Evolutionary conservation across 2,113 vertebrate genomes (phyloP), one percentile per base, ranked within the genome.

Genomic region (Seriola quinqueradiata): DNA sequence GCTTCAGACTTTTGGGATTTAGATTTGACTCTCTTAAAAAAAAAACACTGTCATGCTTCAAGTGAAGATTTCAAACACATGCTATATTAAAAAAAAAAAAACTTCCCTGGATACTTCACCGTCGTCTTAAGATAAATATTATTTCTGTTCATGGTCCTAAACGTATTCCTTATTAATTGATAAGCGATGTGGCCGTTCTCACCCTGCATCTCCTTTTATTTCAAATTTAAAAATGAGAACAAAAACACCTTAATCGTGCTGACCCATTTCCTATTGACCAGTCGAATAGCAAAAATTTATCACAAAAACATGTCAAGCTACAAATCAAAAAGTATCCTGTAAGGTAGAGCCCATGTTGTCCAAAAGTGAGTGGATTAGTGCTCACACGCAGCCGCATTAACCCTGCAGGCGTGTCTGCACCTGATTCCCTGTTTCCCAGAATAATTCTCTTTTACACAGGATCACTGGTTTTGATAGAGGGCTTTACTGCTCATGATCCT

Each of bases 341-440:
- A 36, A 36, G 1, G 4, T 36, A 6, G 4, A 4, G 34, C 34
- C 34, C 34, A 3, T 52, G 6, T 21, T 52, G 19, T 23, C 21
- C 1, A n/a, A 5, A 36, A 61, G 11, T 34, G 34, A 19, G 32
- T 61, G 11, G 42, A 46, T 60, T 16, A 28, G 42, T 50, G 19
- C 16, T n/a, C 65, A 65, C 34, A 13, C 23, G 42, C 66, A 70
- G 78, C 55, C 58, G 54, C 60, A 32, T 4, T 1, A 69, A 64
- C 59, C 1, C 79, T 25, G 19, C 34, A 19, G 60, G 25, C 55
- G 36, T 58, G 17, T 63, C 5, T 78, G 64, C 63, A 61, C 75
- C 66, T 68, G 72, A 63, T 59, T 44, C 38, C 28, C 23, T 52
- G 38, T 52, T 21, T 38, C 36, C 28, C 4, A 9, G 4, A 40